These are phyloP conservation scores for Cyphomyrus plagiostoma DNA, from an alignment of 2,113 vertebrate species.

Conservation along the genomic window DNA sequence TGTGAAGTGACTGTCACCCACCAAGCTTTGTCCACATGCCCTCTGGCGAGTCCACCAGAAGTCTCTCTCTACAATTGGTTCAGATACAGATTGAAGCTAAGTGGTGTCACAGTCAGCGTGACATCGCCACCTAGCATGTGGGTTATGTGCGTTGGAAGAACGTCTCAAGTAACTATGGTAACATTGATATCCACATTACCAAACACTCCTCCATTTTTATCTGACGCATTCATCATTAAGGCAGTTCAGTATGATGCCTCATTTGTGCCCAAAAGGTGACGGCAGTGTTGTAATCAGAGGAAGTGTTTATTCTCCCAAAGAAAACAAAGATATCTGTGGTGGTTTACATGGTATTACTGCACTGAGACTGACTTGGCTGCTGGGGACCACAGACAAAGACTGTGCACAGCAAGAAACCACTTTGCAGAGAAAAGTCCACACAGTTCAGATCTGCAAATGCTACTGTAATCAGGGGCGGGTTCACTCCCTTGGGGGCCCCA, in stretches of 20 bases:
- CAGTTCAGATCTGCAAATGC: background rate
- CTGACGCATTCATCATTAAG: background rate
- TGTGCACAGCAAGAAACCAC: background rate
- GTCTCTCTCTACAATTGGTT: background rate
- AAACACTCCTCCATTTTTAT: background rate
- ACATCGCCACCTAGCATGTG: background rate
- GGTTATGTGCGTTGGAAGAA: background rate
- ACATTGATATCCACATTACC: background rate
- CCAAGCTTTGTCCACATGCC: background rate
- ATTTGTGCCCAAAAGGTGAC: background rate
- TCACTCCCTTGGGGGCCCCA: background rate
- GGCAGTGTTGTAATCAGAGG: background rate
- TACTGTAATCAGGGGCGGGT: background rate
- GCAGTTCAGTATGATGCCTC: background rate
- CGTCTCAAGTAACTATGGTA: background rate
- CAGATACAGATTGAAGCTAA: background rate
- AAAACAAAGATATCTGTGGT: background rate
- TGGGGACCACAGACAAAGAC: background rate
- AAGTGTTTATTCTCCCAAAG: background rate
- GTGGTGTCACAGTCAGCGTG: background rate
- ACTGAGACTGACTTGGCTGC: background rate
- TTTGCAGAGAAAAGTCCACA: background rate
- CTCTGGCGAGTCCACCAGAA: background rate
- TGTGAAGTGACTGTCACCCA: background rate
- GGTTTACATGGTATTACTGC: background rate